Conservation (phyloP, 2,113 vertebrate genomes). For the Bos taurus region ARS-UCD2.0 NC_037334.1:7590001-7590500, state of each 20-base stretch:
- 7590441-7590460: neutral
- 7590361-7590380: neutral
- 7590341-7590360: neutral
- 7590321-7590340: neutral
- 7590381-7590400: neutral
- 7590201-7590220: neutral
- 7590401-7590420: neutral
- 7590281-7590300: neutral
- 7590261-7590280: neutral
- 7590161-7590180: neutral
- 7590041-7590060: neutral
- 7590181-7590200: neutral
- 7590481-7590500: neutral
- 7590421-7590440: neutral
- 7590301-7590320: neutral
- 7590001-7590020: slow-evolving; percentile 80
- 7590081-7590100: neutral
- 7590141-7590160: neutral
- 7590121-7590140: neutral
- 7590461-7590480: neutral
- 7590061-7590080: neutral
- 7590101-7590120: neutral
- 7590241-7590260: neutral
- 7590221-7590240: neutral
- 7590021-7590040: slow-evolving; percentile 56